Conservation (phyloP, 2,113 vertebrate genomes). For the Chroicocephalus ridibundus region DNA sequence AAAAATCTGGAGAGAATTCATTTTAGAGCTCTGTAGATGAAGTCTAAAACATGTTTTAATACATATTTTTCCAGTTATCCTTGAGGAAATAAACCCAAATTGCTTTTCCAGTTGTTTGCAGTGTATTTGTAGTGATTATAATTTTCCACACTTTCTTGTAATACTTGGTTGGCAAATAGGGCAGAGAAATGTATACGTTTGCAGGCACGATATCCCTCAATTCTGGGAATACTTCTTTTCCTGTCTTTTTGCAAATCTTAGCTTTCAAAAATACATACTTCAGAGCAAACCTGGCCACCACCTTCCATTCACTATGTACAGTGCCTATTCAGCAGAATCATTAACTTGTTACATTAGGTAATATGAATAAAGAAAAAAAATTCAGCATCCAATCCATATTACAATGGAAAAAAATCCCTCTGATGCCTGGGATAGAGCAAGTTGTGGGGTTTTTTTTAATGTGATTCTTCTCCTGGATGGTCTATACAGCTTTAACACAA, state of each 20-base stretch:
- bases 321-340: background rate
- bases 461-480: background rate
- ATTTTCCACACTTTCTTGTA: background rate
- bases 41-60: background rate
- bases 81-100: background rate
- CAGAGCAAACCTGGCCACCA: background rate
- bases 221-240: background rate
- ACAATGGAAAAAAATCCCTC: background rate
- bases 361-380: background rate
- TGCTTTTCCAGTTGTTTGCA: background rate
- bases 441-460: background rate
- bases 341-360: background rate
- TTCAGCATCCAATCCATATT: background rate
- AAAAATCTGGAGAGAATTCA: background rate
- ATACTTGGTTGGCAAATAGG: background rate
- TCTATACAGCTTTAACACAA: background rate
- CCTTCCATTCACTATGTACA: background rate
- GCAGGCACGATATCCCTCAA: background rate
- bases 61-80: background rate
- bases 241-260: background rate
- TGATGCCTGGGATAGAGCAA: background rate
- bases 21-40: background rate
- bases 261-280: background rate
- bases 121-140: background rate
- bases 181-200: background rate